Conservation (phyloP, 2,888 invertebrate genomes). For the Watsonalla binaria region DNA sequence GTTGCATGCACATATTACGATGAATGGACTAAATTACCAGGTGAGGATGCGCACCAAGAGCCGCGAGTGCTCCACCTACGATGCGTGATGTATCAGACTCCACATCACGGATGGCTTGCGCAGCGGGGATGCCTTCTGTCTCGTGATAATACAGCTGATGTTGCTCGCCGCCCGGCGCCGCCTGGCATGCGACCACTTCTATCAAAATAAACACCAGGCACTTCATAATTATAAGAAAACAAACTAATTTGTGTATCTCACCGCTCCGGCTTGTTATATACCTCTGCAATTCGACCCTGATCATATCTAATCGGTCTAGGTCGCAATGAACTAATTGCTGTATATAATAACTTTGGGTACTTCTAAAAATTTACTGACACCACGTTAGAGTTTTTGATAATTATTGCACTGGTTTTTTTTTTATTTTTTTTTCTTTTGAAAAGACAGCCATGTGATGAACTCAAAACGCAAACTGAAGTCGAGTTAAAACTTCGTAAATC, state of each 20-base stretch:
- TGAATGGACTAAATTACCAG: no score
- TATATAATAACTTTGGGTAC: background rate
- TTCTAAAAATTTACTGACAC: background rate
- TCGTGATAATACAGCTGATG: slow-evolving; percentile 26
- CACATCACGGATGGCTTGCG: slow-evolving; percentile 21
- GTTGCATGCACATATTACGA: no score
- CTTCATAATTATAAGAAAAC: background rate
- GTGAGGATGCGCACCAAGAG: slow-evolving; percentile 22
- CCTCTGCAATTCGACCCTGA: background rate
- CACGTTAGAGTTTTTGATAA: background rate
- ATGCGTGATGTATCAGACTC: slow-evolving; percentile 21
- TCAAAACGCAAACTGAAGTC: no score
- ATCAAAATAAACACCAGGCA: background rate
- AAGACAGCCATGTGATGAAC: no score
- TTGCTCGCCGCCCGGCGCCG: slow-evolving; percentile 9
- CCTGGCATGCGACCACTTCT: slow-evolving; percentile 8
- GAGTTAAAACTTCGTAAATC: no score
- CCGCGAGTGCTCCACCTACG: slow-evolving; percentile 23
- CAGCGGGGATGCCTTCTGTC: slow-evolving; percentile 25
- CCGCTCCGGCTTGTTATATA: background rate
- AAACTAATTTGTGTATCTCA: background rate
- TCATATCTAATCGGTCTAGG: background rate
- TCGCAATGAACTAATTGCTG: background rate
- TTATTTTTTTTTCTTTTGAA: no score
- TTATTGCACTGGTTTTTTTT: no score